Evolutionary conservation across 2,888 invertebrate genomes (phyloP), one percentile per base, ranked within the genome.

Genomic region (Lepidonotus clava): DNA sequence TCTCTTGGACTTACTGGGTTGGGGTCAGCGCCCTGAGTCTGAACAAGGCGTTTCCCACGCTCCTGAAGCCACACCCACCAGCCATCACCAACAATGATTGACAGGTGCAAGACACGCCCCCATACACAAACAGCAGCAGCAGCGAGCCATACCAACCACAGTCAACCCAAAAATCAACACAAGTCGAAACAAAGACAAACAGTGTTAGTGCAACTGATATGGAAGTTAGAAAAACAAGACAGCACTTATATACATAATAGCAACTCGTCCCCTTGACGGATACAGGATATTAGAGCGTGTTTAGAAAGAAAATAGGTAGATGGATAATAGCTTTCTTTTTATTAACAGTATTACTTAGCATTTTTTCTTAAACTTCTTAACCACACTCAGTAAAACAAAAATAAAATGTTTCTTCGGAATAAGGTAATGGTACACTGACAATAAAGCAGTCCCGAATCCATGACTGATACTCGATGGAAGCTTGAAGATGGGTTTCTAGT

Each of bases 1-100:
- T n/a, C n/a, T n/a, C n/a, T n/a, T n/a, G n/a, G 38, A 86, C 89
- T 88, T 85, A 89, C 89, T 38, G 89, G 89, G 38, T 86, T 86
- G 24, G 87, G 80, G 38, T 89, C 89, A 34, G 76, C 53, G 34
- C 89, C 88, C 32, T 86, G 76, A 28, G 41, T 34, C 83, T 87
- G 76, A 24, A 83, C 87, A 40, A 87, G 56, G 11, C 87, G 87
- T 32, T 77, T 88, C 24, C 86, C 87, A 40, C 87, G 80, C 53
- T 89, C 89, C 89, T 89, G 80, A 76, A 46, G n/a, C 46, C 80
- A 84, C 40, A 8, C 71, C 32, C 66, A 84, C 53, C 86, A 66
- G 21, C 32, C 46, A 36, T 76, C 83, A 83, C 41, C 53, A n/a
- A 77, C 36, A 36, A 11, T 46, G 71, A 77, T 34, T 8, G 56